Evolutionary conservation across 1,140 invertebrate genomes (phyloP).

Genomic region (Lasioglossum baleicum): DNA sequence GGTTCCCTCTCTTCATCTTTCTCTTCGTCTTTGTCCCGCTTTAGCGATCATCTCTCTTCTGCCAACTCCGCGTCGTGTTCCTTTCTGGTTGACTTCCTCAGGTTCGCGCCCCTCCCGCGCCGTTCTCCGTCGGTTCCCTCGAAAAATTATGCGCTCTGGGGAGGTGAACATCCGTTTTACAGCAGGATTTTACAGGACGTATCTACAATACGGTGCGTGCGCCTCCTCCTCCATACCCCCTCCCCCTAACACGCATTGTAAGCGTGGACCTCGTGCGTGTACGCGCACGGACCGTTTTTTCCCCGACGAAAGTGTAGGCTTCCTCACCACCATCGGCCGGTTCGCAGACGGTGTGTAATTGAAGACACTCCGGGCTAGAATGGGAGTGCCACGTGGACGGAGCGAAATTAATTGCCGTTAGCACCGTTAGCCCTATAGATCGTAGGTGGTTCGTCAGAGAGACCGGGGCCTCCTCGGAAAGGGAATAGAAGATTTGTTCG

Average conservation of each 20-base stretch:
- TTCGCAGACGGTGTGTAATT: conserved; percentile 56
- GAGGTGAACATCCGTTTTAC: conserved; percentile 73
- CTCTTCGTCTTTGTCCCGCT: conserved; percentile 2
- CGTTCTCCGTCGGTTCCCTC: conserved; percentile 54
- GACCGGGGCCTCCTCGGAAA: conserved; percentile 41
- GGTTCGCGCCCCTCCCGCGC: conserved; percentile 41
- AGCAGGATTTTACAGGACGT: conserved; percentile 33
- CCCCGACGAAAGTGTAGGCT: conserved; percentile 11
- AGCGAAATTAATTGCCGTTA: conserved; percentile 67
- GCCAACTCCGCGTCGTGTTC: not conserved
- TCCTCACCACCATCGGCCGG: conserved; percentile 26
- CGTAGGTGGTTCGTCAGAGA: conserved; percentile 46
- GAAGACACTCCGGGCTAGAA: conserved; percentile 69
- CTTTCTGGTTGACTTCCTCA: conserved; percentile 59
- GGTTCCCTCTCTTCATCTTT: not conserved
- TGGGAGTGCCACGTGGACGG: conserved; percentile 67
- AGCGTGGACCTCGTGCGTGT: conserved; percentile 15
- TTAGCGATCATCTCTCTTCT: not conserved
- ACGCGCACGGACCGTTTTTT: conserved; percentile 13
- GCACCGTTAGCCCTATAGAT: conserved; percentile 61
- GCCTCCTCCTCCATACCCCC: no score
- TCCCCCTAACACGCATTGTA: not conserved
- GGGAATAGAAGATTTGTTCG: conserved; percentile 27
- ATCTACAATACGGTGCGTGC: not conserved
- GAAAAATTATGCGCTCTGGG: conserved; percentile 71